Base-by-base conservation (phyloP, 2,888 invertebrate genomes). In the Pristionchus exspectatus region DNA sequence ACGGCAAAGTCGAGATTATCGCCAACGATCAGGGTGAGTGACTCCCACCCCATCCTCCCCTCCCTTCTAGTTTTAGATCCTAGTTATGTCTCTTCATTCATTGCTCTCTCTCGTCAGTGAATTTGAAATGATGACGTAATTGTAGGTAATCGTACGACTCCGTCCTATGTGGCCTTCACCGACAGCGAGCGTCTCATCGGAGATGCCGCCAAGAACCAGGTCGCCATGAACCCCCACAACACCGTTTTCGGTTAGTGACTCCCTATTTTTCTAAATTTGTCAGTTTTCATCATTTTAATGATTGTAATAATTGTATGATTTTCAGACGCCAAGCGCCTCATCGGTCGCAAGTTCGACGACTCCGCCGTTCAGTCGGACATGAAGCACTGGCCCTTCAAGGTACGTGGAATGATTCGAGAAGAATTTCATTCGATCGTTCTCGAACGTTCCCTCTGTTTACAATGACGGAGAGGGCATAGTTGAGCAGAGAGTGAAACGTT, bases 1-100 rank as follows among this genome's bases (percentile, higher is more conserved):
- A 96, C 93, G 96, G 96, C 69, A 96, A 96, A 93, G 96, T 96
- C 87, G 96, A 96, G 93, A 96, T 96, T 90, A 96, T 96, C 91
- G 96, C 96, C 91, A 96, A 96, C 91, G 96, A 96, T 91, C 96
- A 96, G 92, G 96, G 93, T 92, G 14, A 12, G 54, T 87, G n/a
- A 44, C 9, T 38, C 38, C 38, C 44, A 3, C 44, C 12, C 44
- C 44, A 12, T 9, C 44, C 44, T 9, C 44, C 12, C 12, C 9
- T 50, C 12, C 12, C 12, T 50, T 50, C 9, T 10, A 50, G 9
- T 10, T 9, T 50, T 50, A 50, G 44, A 2, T 33, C 5, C 24
- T 21, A 21, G 2, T 24, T 77, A 3, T 38, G 38, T 44, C n/a
- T 33, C 44, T 10, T 44, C 16, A 12, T 77, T 24, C 14, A 72